phyloP scores from a whole-genome alignment of 2,113 vertebrate genomes.

The Zeus faber region DNA sequence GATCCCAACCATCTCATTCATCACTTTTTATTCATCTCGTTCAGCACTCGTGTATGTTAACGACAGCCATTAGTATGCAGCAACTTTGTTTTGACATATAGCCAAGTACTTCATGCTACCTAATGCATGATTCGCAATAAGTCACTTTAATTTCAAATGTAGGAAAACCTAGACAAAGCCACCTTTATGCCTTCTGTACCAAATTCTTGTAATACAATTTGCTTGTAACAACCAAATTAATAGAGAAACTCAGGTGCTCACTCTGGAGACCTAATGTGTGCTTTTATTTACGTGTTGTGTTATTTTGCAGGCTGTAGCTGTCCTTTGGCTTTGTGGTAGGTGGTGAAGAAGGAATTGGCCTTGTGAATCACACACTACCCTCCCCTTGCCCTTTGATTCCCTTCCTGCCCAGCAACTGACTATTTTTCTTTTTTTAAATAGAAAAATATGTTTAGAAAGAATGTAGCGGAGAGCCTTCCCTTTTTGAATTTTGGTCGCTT shows the following conservation, averaged over 20 bases:
- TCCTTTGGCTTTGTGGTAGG: constrained; percentile 12
- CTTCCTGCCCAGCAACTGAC: not conserved
- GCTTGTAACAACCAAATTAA: too few species aligned
- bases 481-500: constrained; percentile 10
- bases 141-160: too few species aligned
- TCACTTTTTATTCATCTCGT: too few species aligned
- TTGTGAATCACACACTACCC: not conserved
- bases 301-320: constrained; percentile 37
- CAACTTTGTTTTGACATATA: too few species aligned
- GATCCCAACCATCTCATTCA: too few species aligned
- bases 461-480: constrained; percentile 37
- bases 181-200: too few species aligned
- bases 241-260: not conserved
- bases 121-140: too few species aligned
- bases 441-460: constrained; percentile 5
- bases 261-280: not conserved
- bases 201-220: too few species aligned
- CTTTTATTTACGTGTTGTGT: not conserved
- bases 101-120: too few species aligned
- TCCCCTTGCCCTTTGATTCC: not conserved
- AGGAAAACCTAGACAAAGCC: too few species aligned
- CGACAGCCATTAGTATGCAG: too few species aligned
- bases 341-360: constrained; percentile 21
- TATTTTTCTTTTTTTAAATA: not conserved
- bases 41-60: too few species aligned